A percentile compares a stretch with the other conserved stretches of the same genome.
Evolutionary conservation across 2,113 vertebrate genomes (phyloP).

Genomic region (Anoplopoma fimbria): DNA sequence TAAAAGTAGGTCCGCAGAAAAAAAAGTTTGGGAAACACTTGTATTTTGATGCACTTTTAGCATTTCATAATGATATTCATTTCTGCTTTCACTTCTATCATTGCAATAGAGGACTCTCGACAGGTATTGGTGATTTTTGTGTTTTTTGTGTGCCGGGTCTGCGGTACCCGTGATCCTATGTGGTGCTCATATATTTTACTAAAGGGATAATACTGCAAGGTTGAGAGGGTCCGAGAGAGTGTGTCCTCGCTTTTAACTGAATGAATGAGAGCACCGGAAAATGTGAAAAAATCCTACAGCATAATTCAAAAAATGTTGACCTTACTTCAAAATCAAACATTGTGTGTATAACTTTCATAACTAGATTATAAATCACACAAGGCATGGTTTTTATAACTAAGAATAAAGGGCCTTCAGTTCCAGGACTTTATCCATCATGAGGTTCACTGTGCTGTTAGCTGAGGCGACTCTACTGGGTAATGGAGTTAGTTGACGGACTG

Average conservation of each 20-base stretch:
- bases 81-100: neutral
- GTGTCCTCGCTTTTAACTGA: conserved; percentile 37
- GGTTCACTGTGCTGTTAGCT: neutral
- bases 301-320: conserved; percentile 46
- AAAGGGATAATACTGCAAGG: conserved; percentile 6
- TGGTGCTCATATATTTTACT: conserved; percentile 31
- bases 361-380: neutral
- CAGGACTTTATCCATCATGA: neutral
- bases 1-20: no score
- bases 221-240: conserved; percentile 29
- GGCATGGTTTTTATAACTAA: neutral
- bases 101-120: neutral
- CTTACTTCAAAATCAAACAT: conserved; percentile 41
- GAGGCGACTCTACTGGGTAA: neutral
- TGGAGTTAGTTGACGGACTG: neutral
- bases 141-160: neutral
- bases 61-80: conserved; percentile 16
- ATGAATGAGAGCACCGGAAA: conserved; percentile 31
- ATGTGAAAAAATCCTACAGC: conserved; percentile 17
- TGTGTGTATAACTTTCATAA: neutral
- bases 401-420: neutral
- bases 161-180: conserved; percentile 2
- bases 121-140: neutral
- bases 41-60: neutral
- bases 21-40: no score